Evolutionary conservation across 2,888 invertebrate genomes (phyloP).

Genomic region (Parnassius apollo): DNA sequence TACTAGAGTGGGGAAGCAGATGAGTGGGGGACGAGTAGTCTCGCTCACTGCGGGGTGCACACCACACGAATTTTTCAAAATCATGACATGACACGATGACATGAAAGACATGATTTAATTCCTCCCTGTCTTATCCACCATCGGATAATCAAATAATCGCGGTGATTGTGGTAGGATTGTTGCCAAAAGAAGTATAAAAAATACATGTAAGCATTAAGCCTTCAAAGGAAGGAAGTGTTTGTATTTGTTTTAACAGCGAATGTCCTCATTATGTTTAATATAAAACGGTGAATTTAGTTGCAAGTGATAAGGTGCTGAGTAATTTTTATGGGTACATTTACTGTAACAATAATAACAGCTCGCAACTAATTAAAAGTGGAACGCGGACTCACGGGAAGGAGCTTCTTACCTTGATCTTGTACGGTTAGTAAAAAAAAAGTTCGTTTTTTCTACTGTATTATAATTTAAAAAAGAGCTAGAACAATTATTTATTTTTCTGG

Average conservation of each 20-base stretch:
- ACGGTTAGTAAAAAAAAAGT: conserved; percentile 46
- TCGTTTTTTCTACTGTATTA: not conserved
- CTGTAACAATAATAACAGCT: conserved; percentile 74
- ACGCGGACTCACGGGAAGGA: conserved; percentile 52
- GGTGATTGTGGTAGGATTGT: too few relatives aligned
- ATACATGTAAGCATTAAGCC: not conserved
- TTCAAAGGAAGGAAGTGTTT: conserved; percentile 3
- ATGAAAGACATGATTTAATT: too few relatives aligned
- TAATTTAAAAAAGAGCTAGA: too few relatives aligned
- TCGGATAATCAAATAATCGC: too few relatives aligned
- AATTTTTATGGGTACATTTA: conserved; percentile 68
- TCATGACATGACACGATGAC: too few relatives aligned
- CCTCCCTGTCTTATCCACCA: too few relatives aligned
- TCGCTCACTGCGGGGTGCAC: too few relatives aligned
- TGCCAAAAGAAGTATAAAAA: too few relatives aligned
- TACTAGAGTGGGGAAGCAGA: too few relatives aligned
- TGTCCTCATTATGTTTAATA: conserved; percentile 20
- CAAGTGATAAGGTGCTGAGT: conserved; percentile 57
- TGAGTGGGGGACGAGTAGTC: too few relatives aligned
- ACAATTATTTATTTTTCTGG: too few relatives aligned
- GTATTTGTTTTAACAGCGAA: conserved; percentile 12
- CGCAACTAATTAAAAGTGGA: conserved; percentile 74
- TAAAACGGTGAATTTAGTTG: conserved; percentile 44
- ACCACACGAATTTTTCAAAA: too few relatives aligned
- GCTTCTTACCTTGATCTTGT: conserved; percentile 61